Conservation (phyloP, 1,140 invertebrate genomes). For the Harpegnathos saltator region DNA sequence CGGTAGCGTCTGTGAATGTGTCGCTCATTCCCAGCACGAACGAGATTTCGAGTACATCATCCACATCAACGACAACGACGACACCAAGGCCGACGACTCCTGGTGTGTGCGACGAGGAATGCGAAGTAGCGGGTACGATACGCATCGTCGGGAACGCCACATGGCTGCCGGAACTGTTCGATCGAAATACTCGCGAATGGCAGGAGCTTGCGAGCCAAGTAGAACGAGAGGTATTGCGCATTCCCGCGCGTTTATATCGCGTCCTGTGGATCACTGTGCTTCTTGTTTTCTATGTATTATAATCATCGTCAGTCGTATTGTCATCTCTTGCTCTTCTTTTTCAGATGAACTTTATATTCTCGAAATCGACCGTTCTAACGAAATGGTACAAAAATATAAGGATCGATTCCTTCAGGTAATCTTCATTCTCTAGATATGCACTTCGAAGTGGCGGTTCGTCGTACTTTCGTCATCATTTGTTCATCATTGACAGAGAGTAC, state of each 20-base stretch:
- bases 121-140: constrained; percentile 94
- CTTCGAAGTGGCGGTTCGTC: no score
- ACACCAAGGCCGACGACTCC: constrained; percentile 92
- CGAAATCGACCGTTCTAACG: constrained; percentile 90
- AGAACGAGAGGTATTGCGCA: constrained; percentile 89
- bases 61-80: constrained; percentile 92
- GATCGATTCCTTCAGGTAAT: constrained; percentile 93
- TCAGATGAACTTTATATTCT: constrained; percentile 93
- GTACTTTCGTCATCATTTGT: no score
- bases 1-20: constrained; percentile 83
- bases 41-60: constrained; percentile 86
- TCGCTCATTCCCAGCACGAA: constrained; percentile 81
- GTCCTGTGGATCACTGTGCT: no score
- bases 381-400: constrained; percentile 94
- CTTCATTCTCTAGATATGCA: neutral
- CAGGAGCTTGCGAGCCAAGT: constrained; percentile 93
- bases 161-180: constrained; percentile 94
- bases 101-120: constrained; percentile 92
- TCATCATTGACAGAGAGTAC: no score
- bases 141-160: constrained; percentile 92
- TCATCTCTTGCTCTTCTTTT: constrained; percentile 76
- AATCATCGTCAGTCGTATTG: no score
- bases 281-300: no score
- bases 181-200: constrained; percentile 95
- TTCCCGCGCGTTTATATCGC: no score